Conservation (phyloP, 1,140 invertebrate species). For the Zaprionus lachaisei region DNA sequence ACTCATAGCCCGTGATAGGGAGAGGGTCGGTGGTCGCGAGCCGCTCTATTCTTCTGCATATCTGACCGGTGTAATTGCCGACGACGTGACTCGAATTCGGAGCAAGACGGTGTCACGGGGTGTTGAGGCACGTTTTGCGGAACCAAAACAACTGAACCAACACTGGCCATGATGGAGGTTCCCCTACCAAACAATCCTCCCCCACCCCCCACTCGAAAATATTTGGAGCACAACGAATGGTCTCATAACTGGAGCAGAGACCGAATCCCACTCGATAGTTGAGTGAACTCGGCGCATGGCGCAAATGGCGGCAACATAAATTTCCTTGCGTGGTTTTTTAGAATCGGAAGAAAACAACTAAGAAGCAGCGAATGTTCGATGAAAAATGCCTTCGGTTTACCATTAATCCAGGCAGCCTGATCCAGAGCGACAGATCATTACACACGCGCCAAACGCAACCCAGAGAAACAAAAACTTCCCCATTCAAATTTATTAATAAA, state of each 20-base stretch:
- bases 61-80: slow-evolving; percentile 40
- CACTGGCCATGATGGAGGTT: background rate
- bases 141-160: slow-evolving; percentile 50
- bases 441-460: slow-evolving; percentile 60
- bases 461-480: slow-evolving; percentile 25
- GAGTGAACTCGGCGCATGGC: slow-evolving; percentile 59
- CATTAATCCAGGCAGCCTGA: slow-evolving; percentile 80
- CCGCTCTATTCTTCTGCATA: slow-evolving; percentile 54
- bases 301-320: slow-evolving; percentile 54
- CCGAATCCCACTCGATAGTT: slow-evolving; percentile 40
- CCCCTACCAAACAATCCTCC: background rate
- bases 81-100: slow-evolving; percentile 68
- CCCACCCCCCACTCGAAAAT: slow-evolving; percentile 12
- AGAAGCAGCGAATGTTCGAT: slow-evolving; percentile 61
- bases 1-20: slow-evolving; percentile 7
- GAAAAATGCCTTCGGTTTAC: slow-evolving; percentile 83
- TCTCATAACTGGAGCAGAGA: slow-evolving; percentile 62
- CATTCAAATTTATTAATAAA: slow-evolving; percentile 79
- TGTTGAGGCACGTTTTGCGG: slow-evolving; percentile 52
- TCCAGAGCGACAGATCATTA: slow-evolving; percentile 83
- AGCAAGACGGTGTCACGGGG: slow-evolving; percentile 14
- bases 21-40: slow-evolving; percentile 27
- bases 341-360: slow-evolving; percentile 15
- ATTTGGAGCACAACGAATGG: slow-evolving; percentile 69
- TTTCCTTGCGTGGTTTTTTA: slow-evolving; percentile 24